Evolutionary conservation across 2,888 invertebrate species (phyloP).

Genomic region (Prosopocoilus inquinatus): DNA sequence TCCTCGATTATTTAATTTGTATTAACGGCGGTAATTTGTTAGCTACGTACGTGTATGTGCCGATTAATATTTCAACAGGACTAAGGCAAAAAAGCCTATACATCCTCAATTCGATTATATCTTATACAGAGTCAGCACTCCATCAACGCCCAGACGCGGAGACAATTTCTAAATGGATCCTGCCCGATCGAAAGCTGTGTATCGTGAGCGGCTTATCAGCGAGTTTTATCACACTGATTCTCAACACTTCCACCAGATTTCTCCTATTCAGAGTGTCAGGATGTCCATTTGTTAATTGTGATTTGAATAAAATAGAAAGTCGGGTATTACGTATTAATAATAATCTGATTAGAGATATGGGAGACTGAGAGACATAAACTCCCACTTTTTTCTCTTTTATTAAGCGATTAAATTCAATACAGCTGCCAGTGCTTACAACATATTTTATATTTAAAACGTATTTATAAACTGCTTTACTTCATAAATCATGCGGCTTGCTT

Average conservation of each 20-base stretch:
- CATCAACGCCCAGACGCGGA: slow-evolving; percentile 36
- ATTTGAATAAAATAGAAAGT: slow-evolving; percentile 18
- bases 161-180: slow-evolving; percentile 40
- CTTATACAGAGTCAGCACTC: slow-evolving; percentile 32
- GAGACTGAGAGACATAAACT: too few relatives aligned
- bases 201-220: slow-evolving; percentile 31
- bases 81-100: background rate
- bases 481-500: too few relatives aligned
- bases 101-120: slow-evolving; percentile 28
- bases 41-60: background rate
- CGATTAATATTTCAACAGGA: background rate
- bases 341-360: too few relatives aligned
- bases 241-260: slow-evolving; percentile 16
- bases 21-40: too few relatives aligned
- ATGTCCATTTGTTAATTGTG: slow-evolving; percentile 16
- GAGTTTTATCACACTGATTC: slow-evolving; percentile 28
- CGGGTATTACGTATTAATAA: background rate
- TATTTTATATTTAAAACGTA: too few relatives aligned
- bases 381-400: too few relatives aligned
- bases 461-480: too few relatives aligned
- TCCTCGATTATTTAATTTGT: too few relatives aligned
- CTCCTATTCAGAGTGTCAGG: background rate
- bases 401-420: too few relatives aligned
- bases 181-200: slow-evolving; percentile 30
- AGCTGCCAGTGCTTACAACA: too few relatives aligned